Conservation (phyloP, 2,797 vertebrate genomes). For the Pangasius mekongensis region DNA sequence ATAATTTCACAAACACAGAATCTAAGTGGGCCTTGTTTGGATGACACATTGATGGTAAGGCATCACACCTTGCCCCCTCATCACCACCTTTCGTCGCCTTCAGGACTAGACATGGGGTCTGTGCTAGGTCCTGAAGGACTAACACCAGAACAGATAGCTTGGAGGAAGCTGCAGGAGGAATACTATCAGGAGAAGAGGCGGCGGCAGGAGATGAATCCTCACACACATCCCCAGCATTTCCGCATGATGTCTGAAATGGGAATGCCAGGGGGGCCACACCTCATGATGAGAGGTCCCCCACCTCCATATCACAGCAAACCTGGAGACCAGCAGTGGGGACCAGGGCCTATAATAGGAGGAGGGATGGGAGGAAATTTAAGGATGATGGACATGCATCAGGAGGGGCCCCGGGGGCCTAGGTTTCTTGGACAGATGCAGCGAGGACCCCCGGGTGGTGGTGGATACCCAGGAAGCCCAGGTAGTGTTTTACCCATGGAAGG, state of each 20-base stretch:
- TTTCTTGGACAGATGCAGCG: conserved; percentile 87
- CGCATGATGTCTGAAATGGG: conserved; percentile 78
- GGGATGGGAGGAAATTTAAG: conserved; percentile 78
- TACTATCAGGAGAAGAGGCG: conserved; percentile 96
- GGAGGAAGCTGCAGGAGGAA: conserved; percentile 96
- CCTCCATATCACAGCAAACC: conserved; percentile 97
- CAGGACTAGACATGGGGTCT: conserved; percentile 85
- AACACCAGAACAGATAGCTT: conserved; percentile 93
- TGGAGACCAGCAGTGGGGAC: conserved; percentile 85
- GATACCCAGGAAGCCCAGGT: conserved; percentile 78
- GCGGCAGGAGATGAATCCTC: conserved; percentile 85
- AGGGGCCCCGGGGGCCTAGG: conserved; percentile 80
- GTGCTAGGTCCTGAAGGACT: conserved; percentile 90
- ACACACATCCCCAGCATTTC: conserved; percentile 75
- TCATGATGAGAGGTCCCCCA: conserved; percentile 92
- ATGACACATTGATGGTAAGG: conserved; percentile 77
- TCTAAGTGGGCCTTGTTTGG: conserved; percentile 80
- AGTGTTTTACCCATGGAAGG: conserved; percentile 85
- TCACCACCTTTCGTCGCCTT: conserved; percentile 77
- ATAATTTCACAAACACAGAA: conserved; percentile 96
- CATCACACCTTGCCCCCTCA: conserved; percentile 69
- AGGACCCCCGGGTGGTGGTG: conserved; percentile 70
- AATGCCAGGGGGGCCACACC: conserved; percentile 72
- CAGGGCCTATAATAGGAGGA: conserved; percentile 84
- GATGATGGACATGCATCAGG: conserved; percentile 77